A percentile compares a stretch with the other conserved stretches of the same genome.
phyloP scores from a whole-genome alignment of 2,113 vertebrate species.

The Catagonus wagneri region DNA sequence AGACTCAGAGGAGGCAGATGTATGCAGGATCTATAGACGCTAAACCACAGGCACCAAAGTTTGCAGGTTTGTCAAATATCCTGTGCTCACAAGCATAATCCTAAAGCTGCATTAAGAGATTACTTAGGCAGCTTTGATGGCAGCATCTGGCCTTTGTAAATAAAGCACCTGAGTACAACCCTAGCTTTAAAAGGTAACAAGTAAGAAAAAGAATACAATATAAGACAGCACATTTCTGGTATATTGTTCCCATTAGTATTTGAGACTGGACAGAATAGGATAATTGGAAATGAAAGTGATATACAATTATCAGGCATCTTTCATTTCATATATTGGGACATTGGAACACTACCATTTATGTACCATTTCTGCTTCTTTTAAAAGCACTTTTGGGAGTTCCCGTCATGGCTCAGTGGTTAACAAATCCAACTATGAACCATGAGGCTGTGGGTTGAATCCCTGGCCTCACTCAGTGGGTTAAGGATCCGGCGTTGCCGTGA shows the following conservation, averaged over 20 bases:
- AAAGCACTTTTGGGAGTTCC: not conserved
- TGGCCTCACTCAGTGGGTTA: too few relatives aligned
- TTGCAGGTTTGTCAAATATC: not conserved
- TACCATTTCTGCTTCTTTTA: not conserved
- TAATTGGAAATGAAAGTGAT: conserved; percentile 14
- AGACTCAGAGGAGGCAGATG: not conserved
- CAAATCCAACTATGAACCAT: too few relatives aligned
- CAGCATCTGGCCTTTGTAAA: not conserved
- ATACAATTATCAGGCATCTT: not conserved
- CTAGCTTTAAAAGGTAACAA: conserved; percentile 16
- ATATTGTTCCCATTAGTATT: not conserved
- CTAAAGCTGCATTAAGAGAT: not conserved
- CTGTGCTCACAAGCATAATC: not conserved
- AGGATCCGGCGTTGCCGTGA: too few relatives aligned
- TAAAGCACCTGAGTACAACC: not conserved
- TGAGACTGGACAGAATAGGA: not conserved
- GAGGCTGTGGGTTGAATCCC: too few relatives aligned
- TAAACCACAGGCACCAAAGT: not conserved
- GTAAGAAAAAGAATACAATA: not conserved
- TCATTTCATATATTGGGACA: not conserved
- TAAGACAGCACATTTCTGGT: not conserved
- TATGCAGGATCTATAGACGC: not conserved
- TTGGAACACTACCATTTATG: not conserved
- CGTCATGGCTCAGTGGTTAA: too few relatives aligned
- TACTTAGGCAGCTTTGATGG: not conserved